These are phyloP conservation scores for Athene cunicularia DNA, from an alignment of 2,113 vertebrate species.

Conservation along the genomic window DNA sequence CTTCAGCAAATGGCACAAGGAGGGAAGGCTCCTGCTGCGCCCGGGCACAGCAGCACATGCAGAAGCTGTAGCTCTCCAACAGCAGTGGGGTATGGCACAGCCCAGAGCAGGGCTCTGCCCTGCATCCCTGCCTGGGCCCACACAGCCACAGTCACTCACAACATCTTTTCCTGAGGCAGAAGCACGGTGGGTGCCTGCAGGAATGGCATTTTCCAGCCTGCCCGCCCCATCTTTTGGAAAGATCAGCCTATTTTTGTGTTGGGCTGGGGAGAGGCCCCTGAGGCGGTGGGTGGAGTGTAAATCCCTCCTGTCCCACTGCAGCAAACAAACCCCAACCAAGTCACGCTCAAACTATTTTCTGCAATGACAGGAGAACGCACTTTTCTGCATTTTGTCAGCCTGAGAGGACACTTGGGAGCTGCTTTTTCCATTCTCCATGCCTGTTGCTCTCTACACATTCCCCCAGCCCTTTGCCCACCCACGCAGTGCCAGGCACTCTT, in stretches of 20 bases:
- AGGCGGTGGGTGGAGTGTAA: constrained; percentile 6
- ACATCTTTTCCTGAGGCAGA: neutral
- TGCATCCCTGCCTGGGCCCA: neutral
- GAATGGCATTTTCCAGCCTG: constrained; percentile 5
- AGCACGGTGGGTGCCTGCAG: neutral
- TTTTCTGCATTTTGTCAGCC: neutral
- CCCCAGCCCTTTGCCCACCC: neutral
- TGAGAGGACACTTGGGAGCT: neutral
- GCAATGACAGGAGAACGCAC: neutral
- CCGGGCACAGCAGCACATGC: fast-evolving
- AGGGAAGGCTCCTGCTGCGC: neutral
- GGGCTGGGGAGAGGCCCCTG: constrained; percentile 1
- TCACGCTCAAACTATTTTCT: constrained; percentile 41
- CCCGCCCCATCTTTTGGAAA: neutral
- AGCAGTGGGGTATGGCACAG: fast-evolving
- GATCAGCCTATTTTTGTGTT: constrained; percentile 12
- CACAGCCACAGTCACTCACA: neutral
- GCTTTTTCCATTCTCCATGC: neutral
- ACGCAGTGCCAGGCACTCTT: neutral
- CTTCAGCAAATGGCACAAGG: neutral
- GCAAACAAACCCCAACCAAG: constrained; percentile 18
- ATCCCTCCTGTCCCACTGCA: constrained; percentile 41
- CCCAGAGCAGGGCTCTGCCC: neutral
- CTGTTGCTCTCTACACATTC: neutral
- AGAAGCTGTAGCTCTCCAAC: neutral